Base-by-base conservation (phyloP, 2,797 vertebrate species). In the Clarias pachynema region DNA sequence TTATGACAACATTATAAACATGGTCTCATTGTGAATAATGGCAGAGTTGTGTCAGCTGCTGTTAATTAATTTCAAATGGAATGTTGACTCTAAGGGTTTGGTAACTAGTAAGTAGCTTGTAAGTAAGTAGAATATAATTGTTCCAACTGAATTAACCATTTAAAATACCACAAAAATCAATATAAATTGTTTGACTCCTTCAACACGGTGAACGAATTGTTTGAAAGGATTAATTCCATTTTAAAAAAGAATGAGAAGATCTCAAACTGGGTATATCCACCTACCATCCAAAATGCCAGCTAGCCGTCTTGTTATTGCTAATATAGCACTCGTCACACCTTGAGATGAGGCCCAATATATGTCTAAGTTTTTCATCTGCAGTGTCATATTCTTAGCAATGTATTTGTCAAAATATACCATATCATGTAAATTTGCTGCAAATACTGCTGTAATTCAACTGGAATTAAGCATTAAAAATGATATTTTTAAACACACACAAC, bases 31-130 rank as follows among this genome's bases (percentile, higher is more conserved):
- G 6, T 44, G 40, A 31, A 65, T 49, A 37, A 65, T 65, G 60
- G 60, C 12, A 65, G 16, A n/a, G n/a, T 29, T 66, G n/a, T 62
- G 29, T 26, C 59, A 65, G 79, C 79, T 53, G 60, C n/a, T 80
- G n/a, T 53, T 20, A 22, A 16, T 66, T 31, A 10, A 53, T 22
- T 31, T 66, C 2, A 29, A 62, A 62, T 40, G 20, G 15, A 40
- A 53, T 22, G n/a, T 63, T 65, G n/a, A 65, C 60, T 44, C n/a
- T 22, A 66, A 9, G 40, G n/a, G 60, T 2, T 65, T 66, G n/a
- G 22, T 60, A 60, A 60, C 18, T 14, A 29, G 37, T 80, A 66
- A 66, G 53, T 53, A 20, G 9, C 40, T 49, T 40, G 31, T 62
- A 62, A 37, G 34, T 40, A 49, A 7, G 9, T 31, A 68, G 5